phyloP scores from a whole-genome alignment of 2,888 invertebrate species.

The Branchellion lobata region DNA sequence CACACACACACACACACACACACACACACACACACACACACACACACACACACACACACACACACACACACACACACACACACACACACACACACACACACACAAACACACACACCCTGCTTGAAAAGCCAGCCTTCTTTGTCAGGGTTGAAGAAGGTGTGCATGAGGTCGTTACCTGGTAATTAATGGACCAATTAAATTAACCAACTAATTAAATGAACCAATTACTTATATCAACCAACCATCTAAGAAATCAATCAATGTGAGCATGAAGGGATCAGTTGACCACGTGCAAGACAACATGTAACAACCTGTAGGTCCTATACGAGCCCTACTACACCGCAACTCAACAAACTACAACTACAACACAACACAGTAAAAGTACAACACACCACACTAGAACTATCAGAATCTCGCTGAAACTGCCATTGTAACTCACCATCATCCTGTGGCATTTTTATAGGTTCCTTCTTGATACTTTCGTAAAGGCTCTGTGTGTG shows the following conservation, averaged over 20 bases:
- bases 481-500: slow-evolving; percentile 78
- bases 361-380: too few relatives aligned
- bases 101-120: slow-evolving; percentile 70
- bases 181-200: not conserved
- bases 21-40: not conserved
- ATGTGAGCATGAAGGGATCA: too few relatives aligned
- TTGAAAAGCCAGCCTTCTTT: slow-evolving; percentile 99
- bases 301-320: too few relatives aligned
- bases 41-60: slow-evolving; percentile 1
- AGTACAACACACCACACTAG: too few relatives aligned
- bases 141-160: slow-evolving; percentile 98
- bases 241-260: too few relatives aligned
- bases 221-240: not conserved
- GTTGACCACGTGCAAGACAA: too few relatives aligned
- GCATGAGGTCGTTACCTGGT: slow-evolving; percentile 90
- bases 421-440: slow-evolving; percentile 60
- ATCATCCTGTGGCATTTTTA: slow-evolving; percentile 98
- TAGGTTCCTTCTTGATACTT: slow-evolving; percentile 97
- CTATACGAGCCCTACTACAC: too few relatives aligned
- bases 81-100: not conserved
- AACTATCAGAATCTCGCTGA: too few relatives aligned
- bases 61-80: not conserved
- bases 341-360: too few relatives aligned
- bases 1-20: too few relatives aligned
- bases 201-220: not conserved